A percentile compares a stretch with the other conserved stretches of the same genome.
These are phyloP conservation scores for Drosophila mercatorum DNA, from an alignment of 2,888 invertebrate species.

Conservation along the genomic window DNA sequence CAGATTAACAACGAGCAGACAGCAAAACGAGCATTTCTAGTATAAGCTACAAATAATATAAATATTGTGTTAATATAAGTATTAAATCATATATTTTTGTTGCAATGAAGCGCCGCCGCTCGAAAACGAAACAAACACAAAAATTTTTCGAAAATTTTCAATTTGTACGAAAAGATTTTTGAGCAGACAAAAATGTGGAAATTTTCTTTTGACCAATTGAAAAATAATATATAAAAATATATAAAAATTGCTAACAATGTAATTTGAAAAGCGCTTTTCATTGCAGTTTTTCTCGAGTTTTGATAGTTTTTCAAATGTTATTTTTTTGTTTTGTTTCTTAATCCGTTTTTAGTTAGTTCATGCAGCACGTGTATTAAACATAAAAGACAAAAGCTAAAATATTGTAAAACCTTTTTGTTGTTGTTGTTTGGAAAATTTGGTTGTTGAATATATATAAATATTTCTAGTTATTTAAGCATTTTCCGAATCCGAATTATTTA, in stretches of 20 bases:
- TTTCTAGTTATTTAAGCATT: conserved; percentile 20
- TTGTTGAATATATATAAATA: conserved; percentile 9
- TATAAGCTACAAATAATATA: conserved; percentile 16
- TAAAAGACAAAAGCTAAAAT: conserved; percentile 40
- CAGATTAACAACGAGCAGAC: conserved; percentile 40
- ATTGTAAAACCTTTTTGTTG: conserved; percentile 22
- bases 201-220: conserved; percentile 41
- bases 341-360: conserved; percentile 45
- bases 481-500: conserved; percentile 24
- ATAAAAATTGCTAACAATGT: conserved; percentile 15
- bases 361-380: conserved; percentile 58
- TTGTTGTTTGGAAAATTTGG: not conserved
- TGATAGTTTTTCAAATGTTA: no score
- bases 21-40: conserved; percentile 5
- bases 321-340: not conserved
- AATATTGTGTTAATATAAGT: conserved; percentile 44
- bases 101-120: conserved; percentile 72
- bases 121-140: conserved; percentile 31
- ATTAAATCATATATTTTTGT: conserved; percentile 46
- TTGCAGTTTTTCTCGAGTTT: conserved; percentile 39
- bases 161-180: conserved; percentile 16
- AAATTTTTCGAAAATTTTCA: conserved; percentile 7
- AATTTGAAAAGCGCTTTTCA: conserved; percentile 45
- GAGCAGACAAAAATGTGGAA: conserved; percentile 53
- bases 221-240: not conserved